Percentiles rank a stretch among this genome's conserved stretches.
phyloP scores from a whole-genome alignment of 2,888 invertebrate genomes.

The Agapostemon virescens region DNA sequence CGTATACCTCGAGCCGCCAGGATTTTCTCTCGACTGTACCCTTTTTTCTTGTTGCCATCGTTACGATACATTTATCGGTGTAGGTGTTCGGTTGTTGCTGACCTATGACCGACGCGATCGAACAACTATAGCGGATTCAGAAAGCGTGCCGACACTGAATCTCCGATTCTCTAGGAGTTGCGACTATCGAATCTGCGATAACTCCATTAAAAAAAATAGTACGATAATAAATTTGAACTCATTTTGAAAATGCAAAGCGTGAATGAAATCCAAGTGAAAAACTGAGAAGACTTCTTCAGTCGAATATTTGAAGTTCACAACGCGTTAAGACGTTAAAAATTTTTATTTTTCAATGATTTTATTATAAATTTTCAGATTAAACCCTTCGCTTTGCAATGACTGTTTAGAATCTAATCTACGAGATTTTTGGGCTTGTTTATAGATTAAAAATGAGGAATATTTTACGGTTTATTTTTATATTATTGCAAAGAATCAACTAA shows the following conservation, averaged over 20 bases:
- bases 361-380: too few species aligned
- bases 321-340: too few species aligned
- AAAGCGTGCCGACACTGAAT: background rate
- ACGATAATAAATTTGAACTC: background rate
- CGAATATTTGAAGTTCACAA: too few species aligned
- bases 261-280: too few species aligned
- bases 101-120: background rate
- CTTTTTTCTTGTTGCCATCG: slow-evolving; percentile 8
- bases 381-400: too few species aligned
- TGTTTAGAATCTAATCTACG: too few species aligned
- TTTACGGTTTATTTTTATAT: too few species aligned
- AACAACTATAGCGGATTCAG: background rate
- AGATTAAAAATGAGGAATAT: too few species aligned
- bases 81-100: background rate
- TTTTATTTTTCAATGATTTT: too few species aligned
- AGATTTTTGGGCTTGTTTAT: too few species aligned
- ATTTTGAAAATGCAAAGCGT: background rate
- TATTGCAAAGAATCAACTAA: background rate
- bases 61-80: background rate
- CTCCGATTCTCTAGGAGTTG: background rate
- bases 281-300: too few species aligned
- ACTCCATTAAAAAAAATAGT: background rate
- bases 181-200: background rate
- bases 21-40: slow-evolving; percentile 12
- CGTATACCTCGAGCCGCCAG: slow-evolving; percentile 35